A percentile compares a stretch with the other conserved stretches of the same genome.
Evolutionary conservation across 1,140 invertebrate species (phyloP).

Genomic region (Tetramorium alpestre): DNA sequence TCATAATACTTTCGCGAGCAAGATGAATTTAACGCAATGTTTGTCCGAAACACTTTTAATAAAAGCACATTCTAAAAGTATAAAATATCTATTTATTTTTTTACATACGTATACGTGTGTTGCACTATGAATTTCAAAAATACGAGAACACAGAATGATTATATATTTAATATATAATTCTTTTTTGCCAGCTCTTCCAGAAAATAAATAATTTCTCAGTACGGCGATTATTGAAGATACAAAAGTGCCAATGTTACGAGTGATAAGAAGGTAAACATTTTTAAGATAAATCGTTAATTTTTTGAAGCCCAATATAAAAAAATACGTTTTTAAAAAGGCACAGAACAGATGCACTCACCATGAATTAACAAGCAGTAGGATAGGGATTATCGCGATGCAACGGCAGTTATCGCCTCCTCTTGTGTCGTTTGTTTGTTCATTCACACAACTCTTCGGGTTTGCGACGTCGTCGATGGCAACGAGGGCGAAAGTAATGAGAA

Average conservation of each 20-base stretch:
- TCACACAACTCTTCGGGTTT: constrained; percentile 23
- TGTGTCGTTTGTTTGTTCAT: constrained; percentile 39
- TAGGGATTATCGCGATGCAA: constrained; percentile 67
- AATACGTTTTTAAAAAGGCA: no score
- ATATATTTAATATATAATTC: neutral
- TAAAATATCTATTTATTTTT: neutral
- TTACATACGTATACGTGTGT: neutral
- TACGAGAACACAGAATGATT: neutral
- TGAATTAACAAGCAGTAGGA: constrained; percentile 62
- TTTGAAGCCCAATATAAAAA: no score
- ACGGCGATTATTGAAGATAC: no score
- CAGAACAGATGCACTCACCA: constrained; percentile 58
- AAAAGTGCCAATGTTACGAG: no score
- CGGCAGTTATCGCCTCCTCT: constrained; percentile 66
- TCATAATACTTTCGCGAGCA: neutral
- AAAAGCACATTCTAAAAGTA: neutral
- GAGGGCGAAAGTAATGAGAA: neutral
- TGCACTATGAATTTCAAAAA: neutral
- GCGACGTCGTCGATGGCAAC: neutral
- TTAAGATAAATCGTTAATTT: no score
- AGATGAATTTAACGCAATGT: no score
- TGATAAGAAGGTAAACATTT: no score
- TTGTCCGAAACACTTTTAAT: neutral
- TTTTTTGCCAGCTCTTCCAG: no score
- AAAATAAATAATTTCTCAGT: no score